Conservation (phyloP, 2,797 vertebrate species). For the Sebastes matsubarae region DNA sequence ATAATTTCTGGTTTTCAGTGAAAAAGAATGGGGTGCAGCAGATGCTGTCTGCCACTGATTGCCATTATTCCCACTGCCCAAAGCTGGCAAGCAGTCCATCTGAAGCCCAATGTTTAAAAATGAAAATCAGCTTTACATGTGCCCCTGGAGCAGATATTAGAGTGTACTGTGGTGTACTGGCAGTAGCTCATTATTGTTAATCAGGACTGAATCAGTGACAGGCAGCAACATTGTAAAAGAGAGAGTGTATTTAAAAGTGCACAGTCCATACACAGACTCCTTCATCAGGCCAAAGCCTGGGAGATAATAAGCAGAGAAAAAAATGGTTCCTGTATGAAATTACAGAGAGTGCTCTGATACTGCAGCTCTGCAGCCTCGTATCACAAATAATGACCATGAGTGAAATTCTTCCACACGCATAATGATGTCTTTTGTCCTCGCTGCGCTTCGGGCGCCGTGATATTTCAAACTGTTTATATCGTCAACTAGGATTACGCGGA, state of each 20-base stretch:
- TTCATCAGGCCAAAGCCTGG: conserved; percentile 9
- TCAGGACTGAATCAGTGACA: conserved; percentile 42
- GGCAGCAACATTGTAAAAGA: conserved; percentile 14
- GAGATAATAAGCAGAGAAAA: conserved; percentile 47
- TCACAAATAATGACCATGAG: conserved; percentile 63
- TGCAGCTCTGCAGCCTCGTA: conserved; percentile 38
- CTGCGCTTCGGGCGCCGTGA: conserved; percentile 24
- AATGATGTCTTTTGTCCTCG: conserved; percentile 63
- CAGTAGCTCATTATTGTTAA: conserved; percentile 35
- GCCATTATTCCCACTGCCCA: conserved; percentile 18
- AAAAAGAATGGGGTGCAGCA: conserved; percentile 1
- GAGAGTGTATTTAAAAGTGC: neutral
- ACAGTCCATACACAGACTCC: neutral
- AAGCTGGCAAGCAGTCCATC: conserved; percentile 5
- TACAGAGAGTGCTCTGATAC: conserved; percentile 42
- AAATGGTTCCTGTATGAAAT: conserved; percentile 50
- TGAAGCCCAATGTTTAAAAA: conserved; percentile 7
- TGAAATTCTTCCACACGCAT: conserved; percentile 45
- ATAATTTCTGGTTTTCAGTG: conserved; percentile 23
- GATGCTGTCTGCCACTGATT: conserved; percentile 11
- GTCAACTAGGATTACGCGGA: conserved; percentile 61
- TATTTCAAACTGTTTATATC: conserved; percentile 70
- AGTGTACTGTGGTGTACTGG: neutral
- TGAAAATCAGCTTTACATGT: conserved; percentile 10
- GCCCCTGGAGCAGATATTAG: conserved; percentile 21